These are phyloP conservation scores for Callithrix jacchus DNA, from an alignment of 2,113 vertebrate species.

Conservation along the genomic window DNA sequence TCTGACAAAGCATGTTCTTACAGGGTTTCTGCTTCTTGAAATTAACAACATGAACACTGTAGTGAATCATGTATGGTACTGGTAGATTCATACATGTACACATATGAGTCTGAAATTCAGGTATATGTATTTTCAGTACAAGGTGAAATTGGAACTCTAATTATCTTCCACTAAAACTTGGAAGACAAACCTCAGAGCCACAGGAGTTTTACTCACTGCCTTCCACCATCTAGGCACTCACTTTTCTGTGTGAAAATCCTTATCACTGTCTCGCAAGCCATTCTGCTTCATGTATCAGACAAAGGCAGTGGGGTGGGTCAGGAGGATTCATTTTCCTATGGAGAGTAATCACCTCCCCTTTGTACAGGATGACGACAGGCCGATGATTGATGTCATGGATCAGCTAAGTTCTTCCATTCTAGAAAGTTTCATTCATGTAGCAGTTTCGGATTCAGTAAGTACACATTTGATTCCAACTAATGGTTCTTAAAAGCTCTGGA, in stretches of 20 bases:
- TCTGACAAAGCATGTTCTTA: neutral
- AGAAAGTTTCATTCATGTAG: conserved; percentile 97
- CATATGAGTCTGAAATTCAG: conserved; percentile 62
- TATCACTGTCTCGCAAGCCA: conserved; percentile 27
- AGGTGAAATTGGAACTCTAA: conserved; percentile 49
- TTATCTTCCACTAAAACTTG: conserved; percentile 63
- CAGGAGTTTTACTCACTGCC: neutral
- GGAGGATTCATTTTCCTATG: neutral
- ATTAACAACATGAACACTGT: conserved; percentile 68
- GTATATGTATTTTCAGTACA: conserved; percentile 58
- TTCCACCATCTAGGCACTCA: neutral
- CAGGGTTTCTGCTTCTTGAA: neutral
- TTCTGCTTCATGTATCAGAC: conserved; percentile 36
- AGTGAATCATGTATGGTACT: conserved; percentile 60
- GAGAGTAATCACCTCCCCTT: conserved; percentile 55
- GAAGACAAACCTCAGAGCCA: neutral
- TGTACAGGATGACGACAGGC: conserved; percentile 95
- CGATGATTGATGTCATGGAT: conserved; percentile 99
- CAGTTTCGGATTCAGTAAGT: conserved; percentile 96
- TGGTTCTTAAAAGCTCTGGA: neutral
- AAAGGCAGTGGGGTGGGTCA: neutral
- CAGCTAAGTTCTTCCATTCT: conserved; percentile 96
- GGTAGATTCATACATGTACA: conserved; percentile 40
- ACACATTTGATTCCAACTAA: conserved; percentile 29
- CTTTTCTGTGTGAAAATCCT: conserved; percentile 45